Base-by-base conservation (phyloP, 1,140 invertebrate species). In the Amyelois transitella region DNA sequence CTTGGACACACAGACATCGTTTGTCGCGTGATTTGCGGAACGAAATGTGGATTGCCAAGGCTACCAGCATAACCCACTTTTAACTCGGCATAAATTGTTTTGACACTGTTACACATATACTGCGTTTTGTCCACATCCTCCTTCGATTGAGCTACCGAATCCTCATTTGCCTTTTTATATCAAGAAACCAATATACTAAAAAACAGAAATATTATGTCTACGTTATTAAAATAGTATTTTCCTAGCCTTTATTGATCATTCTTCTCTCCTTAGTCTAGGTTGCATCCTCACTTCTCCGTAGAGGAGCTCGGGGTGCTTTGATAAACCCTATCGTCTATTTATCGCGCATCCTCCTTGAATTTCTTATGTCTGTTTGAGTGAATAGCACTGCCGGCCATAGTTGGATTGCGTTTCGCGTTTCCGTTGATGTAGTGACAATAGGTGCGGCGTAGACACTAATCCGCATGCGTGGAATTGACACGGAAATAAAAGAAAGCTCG, bases 401-500 rank as follows among this genome's bases (percentile, higher is more conserved):
- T 38, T 38, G 32, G 32, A 14, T 38, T 38, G 32, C 32, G 17
- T 14, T 25, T 47, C 62, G 58, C 62, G 54, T 69, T 53, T 61
- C 58, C 65, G 63, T 53, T 57, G 12, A 38, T 38, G 32, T 38
- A 38, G 52, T 66, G 64, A 76, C 72, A 77, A 77, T 75, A 60
- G 67, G 52, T 55, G 50, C 52, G 53, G 18, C 19, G 56, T 20
- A 24, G 76, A 77, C 74, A 73, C 69, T 74, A 75, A 79, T 72
- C 68, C 64, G 54, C 57, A 58, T 58, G 53, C 64, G 66, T 55
- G 67, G 61, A 64, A 63, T 68, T 71, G 77, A 75, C 75, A 78
- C 65, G 54, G 71, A 79, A 75, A 74, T 71, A 79, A 79, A 80
- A 78, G 77, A 80, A 82, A 80, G 72, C n/a, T 48, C 45, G 45